Evolutionary conservation across 2,888 invertebrate species (phyloP), one percentile per base, ranked within the genome.

Genomic region (Dusona sp.): DNA sequence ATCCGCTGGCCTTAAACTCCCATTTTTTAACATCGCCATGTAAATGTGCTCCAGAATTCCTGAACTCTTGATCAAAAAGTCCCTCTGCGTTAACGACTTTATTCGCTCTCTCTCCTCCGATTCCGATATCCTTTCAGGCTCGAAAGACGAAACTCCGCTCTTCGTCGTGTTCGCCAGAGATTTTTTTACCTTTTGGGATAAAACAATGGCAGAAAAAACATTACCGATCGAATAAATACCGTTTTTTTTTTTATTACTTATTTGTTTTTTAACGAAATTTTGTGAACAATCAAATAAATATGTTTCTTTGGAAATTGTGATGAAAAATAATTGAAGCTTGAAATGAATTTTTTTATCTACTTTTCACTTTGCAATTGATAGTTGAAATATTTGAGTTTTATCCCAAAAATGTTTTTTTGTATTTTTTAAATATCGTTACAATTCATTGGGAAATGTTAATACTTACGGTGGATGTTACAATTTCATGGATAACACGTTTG

Each of bases 71-170:
- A 97, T 95, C 73, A 97, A 94, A 92, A 96, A 96, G 90, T 97
- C 97, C 67, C 97, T 94, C 92, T 97, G 96, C 11, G 96, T 96
- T 87, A 97, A 92, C 85, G 95, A 94, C 88, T 95, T 96, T 70
- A 96, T 92, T 3, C 97, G 95, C 90, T 97, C 96, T 25, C 96
- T 95, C 92, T 98, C 98, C 91, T 98, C 98, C 16, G 96, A 94
- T 92, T 96, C 96, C 85, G 96, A 94, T 90, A 97, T 96, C n/a
- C 95, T 95, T 90, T 96, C 96, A 0, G 97, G 96, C 90, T 96
- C 96, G 92, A 96, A 96, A 0, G 96, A 96, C 90, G 95, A 94
- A 92, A 94, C 87, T 94, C 93, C 79, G 22, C 25, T 81, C 38
- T 65, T 79, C 25, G 79, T 42, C 36, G 73, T 65, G 36, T 77